A percentile compares a stretch with the other conserved stretches of the same genome.
phyloP scores from a whole-genome alignment of 2,113 vertebrate genomes.

The Scatophagus argus region DNA sequence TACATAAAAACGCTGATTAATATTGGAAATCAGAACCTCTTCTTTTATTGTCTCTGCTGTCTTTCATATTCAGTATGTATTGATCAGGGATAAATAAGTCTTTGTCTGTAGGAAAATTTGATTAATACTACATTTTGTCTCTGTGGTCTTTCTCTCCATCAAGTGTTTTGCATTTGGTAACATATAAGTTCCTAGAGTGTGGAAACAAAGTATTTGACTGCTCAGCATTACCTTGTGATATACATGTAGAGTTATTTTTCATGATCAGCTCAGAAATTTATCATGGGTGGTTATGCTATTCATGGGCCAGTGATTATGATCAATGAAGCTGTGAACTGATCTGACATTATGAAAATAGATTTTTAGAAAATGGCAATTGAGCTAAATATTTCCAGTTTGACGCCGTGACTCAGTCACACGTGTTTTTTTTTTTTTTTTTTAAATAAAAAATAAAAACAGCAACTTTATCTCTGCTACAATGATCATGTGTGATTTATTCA shows the following conservation, averaged over 20 bases:
- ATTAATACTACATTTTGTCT: constrained; percentile 14
- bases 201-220: constrained; percentile 7
- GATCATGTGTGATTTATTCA: constrained; percentile 55
- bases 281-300: not conserved
- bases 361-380: not conserved
- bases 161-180: not conserved
- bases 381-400: constrained; percentile 20
- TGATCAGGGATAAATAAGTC: not conserved
- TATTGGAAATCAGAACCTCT: constrained; percentile 19
- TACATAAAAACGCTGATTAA: constrained; percentile 17
- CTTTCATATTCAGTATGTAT: constrained; percentile 8
- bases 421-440: constrained; percentile 2
- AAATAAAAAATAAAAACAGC: not conserved
- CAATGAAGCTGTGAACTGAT: constrained; percentile 27
- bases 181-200: not conserved
- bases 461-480: constrained; percentile 21
- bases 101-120: constrained; percentile 15
- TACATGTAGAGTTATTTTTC: not conserved
- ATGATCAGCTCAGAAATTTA: constrained; percentile 16
- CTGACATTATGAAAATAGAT: constrained; percentile 23
- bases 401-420: not conserved
- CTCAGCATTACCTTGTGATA: constrained; percentile 3
- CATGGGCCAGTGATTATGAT: constrained; percentile 7
- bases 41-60: constrained; percentile 20
- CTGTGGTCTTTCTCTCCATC: not conserved